These are phyloP conservation scores for Chrysodeixis includens DNA, from an alignment of 2,888 invertebrate genomes.

Conservation along the genomic window DNA sequence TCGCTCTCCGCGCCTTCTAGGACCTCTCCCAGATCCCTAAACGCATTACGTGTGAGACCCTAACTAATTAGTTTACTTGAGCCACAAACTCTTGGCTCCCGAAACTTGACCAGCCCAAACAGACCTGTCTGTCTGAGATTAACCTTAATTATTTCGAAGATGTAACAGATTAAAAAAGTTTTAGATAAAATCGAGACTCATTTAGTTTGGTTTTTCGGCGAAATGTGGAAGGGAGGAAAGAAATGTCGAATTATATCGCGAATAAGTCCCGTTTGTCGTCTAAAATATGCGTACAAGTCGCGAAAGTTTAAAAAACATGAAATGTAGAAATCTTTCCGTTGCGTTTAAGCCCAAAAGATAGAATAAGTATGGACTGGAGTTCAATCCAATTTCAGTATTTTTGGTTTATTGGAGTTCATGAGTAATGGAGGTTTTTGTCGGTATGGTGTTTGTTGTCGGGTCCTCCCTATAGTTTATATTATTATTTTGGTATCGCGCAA, in stretches of 20 bases:
- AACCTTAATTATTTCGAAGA: conserved; percentile 20
- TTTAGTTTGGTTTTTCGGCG: neutral
- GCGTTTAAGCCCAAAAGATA: neutral
- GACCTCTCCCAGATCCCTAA: conserved; percentile 2
- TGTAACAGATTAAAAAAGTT: conserved; percentile 5
- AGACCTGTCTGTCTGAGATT: conserved; percentile 32
- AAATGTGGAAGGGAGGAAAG: neutral
- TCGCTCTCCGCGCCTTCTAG: neutral
- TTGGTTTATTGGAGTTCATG: no score
- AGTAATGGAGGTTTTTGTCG: no score
- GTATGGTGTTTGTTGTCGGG: no score
- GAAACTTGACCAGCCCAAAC: conserved; percentile 39
- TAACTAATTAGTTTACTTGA: conserved; percentile 53
- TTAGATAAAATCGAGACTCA: neutral
- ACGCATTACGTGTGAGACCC: conserved; percentile 33
- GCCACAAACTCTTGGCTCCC: conserved; percentile 23
- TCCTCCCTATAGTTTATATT: no score
- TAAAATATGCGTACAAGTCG: no score
- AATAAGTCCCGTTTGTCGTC: no score
- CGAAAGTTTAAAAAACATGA: no score
- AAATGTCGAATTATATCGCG: no score
- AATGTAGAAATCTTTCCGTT: neutral
- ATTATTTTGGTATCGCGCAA: no score
- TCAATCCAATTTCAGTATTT: no score
- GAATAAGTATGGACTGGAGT: no score